A percentile compares a stretch with the other conserved stretches of the same genome.
Evolutionary conservation across 2,797 vertebrate genomes (phyloP).

Genomic region (Coreius guichenoti): DNA sequence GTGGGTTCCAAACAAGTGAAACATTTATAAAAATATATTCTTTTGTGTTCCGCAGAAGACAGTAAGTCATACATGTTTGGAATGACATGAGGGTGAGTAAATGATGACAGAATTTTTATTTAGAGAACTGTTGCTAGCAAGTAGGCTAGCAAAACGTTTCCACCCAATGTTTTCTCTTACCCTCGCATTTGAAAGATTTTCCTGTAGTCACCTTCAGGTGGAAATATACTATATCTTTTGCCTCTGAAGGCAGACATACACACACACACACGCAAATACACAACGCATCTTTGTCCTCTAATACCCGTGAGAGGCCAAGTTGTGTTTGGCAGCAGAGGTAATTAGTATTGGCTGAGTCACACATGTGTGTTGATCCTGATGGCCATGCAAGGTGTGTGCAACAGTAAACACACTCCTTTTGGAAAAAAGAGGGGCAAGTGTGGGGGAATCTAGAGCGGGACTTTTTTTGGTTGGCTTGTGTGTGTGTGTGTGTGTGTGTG

Average conservation of each 20-base stretch:
- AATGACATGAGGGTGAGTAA: not conserved
- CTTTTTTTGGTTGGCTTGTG: not conserved
- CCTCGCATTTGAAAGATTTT: not conserved
- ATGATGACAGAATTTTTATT: not conserved
- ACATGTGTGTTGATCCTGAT: constrained; percentile 41
- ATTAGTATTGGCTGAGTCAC: constrained; percentile 50
- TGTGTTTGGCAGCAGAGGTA: constrained; percentile 47
- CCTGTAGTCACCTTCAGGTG: constrained; percentile 25
- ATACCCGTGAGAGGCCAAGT: constrained; percentile 41
- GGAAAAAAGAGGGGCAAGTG: not conserved
- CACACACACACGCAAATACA: not conserved
- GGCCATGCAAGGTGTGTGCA: constrained; percentile 26
- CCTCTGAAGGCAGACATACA: constrained; percentile 4
- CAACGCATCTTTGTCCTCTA: constrained; percentile 40
- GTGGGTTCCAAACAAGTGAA: not conserved
- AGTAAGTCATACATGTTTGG: not conserved
- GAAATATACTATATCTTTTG: constrained; percentile 52
- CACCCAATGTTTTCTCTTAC: not conserved
- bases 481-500: not conserved
- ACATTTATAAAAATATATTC: not conserved
- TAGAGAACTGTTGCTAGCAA: not conserved
- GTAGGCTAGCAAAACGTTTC: not conserved
- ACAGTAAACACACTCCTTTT: constrained; percentile 25
- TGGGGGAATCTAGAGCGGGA: not conserved
- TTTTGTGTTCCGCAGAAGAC: not conserved